Base-by-base conservation (phyloP, 2,113 vertebrate genomes). In the Nicator chloris region DNA sequence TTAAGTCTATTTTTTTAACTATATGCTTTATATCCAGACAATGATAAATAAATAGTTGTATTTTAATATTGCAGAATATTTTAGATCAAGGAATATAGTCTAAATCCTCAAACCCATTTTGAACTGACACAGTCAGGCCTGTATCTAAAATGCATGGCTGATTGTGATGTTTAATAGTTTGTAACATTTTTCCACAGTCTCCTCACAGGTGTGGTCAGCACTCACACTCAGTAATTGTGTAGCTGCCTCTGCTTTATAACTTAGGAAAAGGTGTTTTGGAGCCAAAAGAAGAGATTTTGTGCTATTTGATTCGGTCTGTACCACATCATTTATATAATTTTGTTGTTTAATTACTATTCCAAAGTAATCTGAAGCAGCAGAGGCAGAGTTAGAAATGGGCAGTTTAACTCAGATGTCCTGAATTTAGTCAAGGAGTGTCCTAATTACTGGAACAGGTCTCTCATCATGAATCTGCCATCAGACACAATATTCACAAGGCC, bases 151-250 rank as follows among this genome's bases (percentile, higher is more conserved):
- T 30, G 9, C n/a, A 27, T 1, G 2, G 24, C 23, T 47, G 30
- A 26, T 19, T 71, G 12, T n/a, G 13, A 33, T 3, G 8, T 44
- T 56, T 44, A 66, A 44, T 15, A 61, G 3, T 61, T 57, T 60
- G 37, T 19, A 70, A 56, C 5, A 10, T 78, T 61, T 90, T 64
- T 42, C 28, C 20, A 44, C 68, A 42, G 7, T 75, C 42, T 37
- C n/a, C 14, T 73, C 40, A 44, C 5, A 51, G 9, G 4, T 15
- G 7, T 17, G 3, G 1, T 60, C 22, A 3, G 15, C 2, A 2
- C 9, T 39, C 12, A 81, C 9, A 26, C 18, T 81, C 24, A n/a
- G 22, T 17, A 66, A 11, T 49, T 11, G 3, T 37, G 35, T 47
- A 82, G 18, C 18, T 68, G 35, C 15, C 14, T 79, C 39, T 60